phyloP scores from a whole-genome alignment of 2,797 vertebrate species.

The Podarcis lilfordi region DNA sequence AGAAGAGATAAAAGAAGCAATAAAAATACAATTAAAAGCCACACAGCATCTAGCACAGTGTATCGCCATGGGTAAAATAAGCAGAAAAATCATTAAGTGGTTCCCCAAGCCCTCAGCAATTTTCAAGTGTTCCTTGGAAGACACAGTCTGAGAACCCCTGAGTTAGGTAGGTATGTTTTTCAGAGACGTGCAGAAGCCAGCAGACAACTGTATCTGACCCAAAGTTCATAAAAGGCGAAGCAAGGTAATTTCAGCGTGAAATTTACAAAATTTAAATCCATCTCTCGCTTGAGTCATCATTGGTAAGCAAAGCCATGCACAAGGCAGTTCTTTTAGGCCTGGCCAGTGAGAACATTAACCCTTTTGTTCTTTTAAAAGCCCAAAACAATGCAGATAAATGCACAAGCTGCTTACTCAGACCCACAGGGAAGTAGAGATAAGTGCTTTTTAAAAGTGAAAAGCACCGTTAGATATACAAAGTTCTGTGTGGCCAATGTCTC shows the following conservation, averaged over 20 bases:
- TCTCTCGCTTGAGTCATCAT: neutral
- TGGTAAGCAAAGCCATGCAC: too few species aligned
- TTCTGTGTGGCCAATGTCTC: neutral
- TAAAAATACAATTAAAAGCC: too few species aligned
- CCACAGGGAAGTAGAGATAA: neutral
- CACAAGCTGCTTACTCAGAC: neutral
- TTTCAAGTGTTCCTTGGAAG: too few species aligned
- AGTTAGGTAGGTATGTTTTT: neutral
- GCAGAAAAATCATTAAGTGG: too few species aligned
- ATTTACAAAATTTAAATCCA: neutral
- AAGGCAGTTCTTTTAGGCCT: neutral
- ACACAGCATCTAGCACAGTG: too few species aligned
- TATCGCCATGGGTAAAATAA: too few species aligned
- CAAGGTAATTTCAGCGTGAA: neutral
- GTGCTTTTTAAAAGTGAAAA: neutral
- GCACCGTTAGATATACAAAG: neutral
- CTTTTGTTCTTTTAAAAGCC: neutral
- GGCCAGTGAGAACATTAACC: neutral
- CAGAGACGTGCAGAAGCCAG: neutral
- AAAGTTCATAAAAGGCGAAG: neutral
- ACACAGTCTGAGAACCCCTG: too few species aligned
- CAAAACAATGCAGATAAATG: neutral
- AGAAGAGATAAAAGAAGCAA: too few species aligned
- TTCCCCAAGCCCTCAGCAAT: too few species aligned
- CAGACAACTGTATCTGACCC: neutral